A percentile compares a stretch with the other conserved stretches of the same genome.
These are phyloP conservation scores for Halocynthia roretzi DNA, from an alignment of 23 tunicate genomes.

Conservation along the genomic window DNA sequence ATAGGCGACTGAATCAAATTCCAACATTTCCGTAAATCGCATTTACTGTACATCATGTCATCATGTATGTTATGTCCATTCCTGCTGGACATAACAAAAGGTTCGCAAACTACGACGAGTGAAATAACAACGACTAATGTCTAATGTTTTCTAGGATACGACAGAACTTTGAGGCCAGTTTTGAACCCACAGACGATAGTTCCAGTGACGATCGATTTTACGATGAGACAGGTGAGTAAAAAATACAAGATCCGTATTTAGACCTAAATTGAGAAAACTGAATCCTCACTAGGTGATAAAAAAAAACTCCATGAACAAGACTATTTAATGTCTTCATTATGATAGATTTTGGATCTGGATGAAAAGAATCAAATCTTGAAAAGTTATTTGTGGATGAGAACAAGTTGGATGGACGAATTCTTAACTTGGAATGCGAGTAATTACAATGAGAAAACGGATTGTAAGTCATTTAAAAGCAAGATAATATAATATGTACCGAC, in stretches of 20 bases:
- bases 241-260: no score
- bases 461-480: conserved; percentile 2
- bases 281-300: no score
- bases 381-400: conserved; percentile 10
- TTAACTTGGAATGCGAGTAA: conserved; percentile 10
- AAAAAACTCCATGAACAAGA: neutral
- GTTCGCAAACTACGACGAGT: no score
- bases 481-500: neutral
- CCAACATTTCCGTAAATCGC: no score
- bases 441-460: neutral
- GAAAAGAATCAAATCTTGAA: conserved; percentile 33
- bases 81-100: no score
- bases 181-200: neutral
- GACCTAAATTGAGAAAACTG: neutral
- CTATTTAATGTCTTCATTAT: neutral
- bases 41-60: no score
- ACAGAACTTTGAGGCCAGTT: conserved; percentile 7
- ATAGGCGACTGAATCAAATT: no score
- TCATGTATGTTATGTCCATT: no score
- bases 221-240: conserved; percentile 7
- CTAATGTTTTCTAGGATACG: conserved; percentile 8
- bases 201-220: conserved; percentile 9
- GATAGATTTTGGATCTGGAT: conserved; percentile 17
- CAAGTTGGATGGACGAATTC: conserved; percentile 18
- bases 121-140: no score